Base-by-base conservation (phyloP, 2,888 invertebrate species). In the Hirtodrosophila alboralis region DNA sequence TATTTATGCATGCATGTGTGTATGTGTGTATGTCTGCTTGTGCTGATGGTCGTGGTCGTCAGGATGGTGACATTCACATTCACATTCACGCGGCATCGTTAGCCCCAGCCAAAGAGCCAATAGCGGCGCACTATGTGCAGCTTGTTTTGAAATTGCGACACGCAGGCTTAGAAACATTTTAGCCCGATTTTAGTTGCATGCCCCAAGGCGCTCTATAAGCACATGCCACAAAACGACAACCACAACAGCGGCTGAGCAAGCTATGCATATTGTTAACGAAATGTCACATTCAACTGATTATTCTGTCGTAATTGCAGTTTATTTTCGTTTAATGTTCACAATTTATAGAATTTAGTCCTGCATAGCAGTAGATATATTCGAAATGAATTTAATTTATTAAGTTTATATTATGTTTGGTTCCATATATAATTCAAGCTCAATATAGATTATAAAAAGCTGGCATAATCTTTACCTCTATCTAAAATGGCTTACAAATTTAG, bases 201-300 rank as follows among this genome's bases (percentile, higher is more conserved):
- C 31, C 34, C 56, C 54, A 28, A 34, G 33, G 18, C 47, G 40
- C 33, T 34, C 44, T 26, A 49, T 47, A 10, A 14, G 27, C 27
- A 18, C 33, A 33, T 14, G 34, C 33, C 43, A 4, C 31, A 47
- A 23, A n/a, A 23, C 8, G 30, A 23, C 37, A 14, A 30, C 12
- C 37, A 40, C 40, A 60, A 31, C 44, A 31, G 48, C 21, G 18
- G 28, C 33, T 41, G 37, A 27, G 52, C 47, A 27, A 16, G 18
- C 16, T 4, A 37, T 65, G 54, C 52, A 60, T 58, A n/a, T 54
- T 61, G 28, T 43, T 37, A n/a, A n/a, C n/a, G n/a, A n/a, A n/a
- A n/a, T n/a, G 47, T 48, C 53, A 43, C 47, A 59, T 62, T 76
- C 36, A 59, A 62, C 51, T 62, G 57, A 59, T 52, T 59, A 59